These are phyloP conservation scores for Pogona vitticeps DNA, from an alignment of 2,113 vertebrate genomes.

Conservation along the genomic window DNA sequence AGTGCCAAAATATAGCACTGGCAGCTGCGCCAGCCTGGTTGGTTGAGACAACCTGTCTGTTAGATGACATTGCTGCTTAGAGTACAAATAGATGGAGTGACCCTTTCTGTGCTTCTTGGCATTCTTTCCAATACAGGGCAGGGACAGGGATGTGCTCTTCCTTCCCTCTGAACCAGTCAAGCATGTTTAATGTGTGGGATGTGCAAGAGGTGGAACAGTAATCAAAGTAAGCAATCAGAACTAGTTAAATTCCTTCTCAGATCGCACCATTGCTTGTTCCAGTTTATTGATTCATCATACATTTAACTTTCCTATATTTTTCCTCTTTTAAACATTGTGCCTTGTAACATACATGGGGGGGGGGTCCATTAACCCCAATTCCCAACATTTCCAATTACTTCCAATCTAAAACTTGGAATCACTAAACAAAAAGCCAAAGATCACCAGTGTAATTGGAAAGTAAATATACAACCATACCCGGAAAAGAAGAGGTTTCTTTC, in stretches of 20 bases:
- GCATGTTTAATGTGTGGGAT: not conserved
- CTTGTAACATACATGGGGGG: not conserved
- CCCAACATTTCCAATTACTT: not conserved
- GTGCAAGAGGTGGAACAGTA: not conserved
- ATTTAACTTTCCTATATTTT: not conserved
- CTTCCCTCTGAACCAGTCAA: not conserved
- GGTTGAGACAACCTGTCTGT: constrained; percentile 77
- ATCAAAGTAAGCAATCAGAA: not conserved
- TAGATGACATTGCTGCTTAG: constrained; percentile 75
- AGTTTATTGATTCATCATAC: not conserved
- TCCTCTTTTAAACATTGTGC: not conserved
- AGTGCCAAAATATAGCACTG: constrained; percentile 70
- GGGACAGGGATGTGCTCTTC: constrained; percentile 2
- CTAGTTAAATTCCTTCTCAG: constrained; percentile 48
- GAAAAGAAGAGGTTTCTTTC: constrained; percentile 11
- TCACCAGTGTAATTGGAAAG: not conserved
- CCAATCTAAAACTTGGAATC: constrained; percentile 20
- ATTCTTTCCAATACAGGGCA: constrained; percentile 43
- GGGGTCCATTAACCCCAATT: constrained; percentile 29
- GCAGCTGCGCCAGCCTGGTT: constrained; percentile 81
- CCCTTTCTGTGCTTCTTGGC: constrained; percentile 72
- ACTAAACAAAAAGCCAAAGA: not conserved
- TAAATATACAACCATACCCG: not conserved
- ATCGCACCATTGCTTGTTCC: constrained; percentile 18
- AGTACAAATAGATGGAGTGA: constrained; percentile 71